Percentiles rank a stretch among this genome's conserved stretches.
Conservation (phyloP, 23 tunicate genomes). For the Trididemnum clinides region DNA sequence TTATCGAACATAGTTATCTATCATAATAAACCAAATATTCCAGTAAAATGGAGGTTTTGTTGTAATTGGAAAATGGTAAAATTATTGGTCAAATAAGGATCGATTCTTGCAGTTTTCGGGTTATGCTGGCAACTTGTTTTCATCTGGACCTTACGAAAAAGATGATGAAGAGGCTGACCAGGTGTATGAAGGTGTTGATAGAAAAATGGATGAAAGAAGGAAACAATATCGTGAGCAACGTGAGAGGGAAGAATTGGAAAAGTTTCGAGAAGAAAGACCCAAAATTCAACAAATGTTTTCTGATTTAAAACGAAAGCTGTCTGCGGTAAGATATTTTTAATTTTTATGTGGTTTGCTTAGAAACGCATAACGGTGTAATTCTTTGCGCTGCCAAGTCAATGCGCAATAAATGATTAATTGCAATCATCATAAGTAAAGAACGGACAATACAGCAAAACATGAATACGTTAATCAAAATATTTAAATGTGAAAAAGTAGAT, state of each 20-base stretch:
- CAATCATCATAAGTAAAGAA: no score
- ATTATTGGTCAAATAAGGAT: no score
- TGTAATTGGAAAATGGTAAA: no score
- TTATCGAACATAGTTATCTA: no score
- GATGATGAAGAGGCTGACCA: constrained; percentile 99
- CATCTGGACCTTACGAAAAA: constrained; percentile 90
- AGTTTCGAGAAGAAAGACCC: constrained; percentile 97
- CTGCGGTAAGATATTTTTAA: constrained; percentile 48
- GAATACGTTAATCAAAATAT: no score
- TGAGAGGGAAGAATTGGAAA: constrained; percentile 91
- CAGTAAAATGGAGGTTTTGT: no score
- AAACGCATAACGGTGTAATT: background rate
- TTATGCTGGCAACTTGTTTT: constrained; percentile 90
- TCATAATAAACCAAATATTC: no score
- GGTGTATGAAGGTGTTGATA: constrained; percentile 82
- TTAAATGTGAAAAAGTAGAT: no score
- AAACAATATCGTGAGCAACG: constrained; percentile 82
- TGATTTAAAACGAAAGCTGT: constrained; percentile 80
- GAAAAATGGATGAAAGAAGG: constrained; percentile 96
- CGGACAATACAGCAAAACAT: no score
- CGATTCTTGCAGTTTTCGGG: constrained; percentile 80
- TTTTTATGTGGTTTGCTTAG: background rate
- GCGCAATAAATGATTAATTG: no score
- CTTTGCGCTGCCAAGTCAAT: background rate
- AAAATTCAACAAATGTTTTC: constrained; percentile 98